These are phyloP conservation scores for Xyrichtys novacula DNA, from an alignment of 2,797 vertebrate genomes.

Conservation along the genomic window DNA sequence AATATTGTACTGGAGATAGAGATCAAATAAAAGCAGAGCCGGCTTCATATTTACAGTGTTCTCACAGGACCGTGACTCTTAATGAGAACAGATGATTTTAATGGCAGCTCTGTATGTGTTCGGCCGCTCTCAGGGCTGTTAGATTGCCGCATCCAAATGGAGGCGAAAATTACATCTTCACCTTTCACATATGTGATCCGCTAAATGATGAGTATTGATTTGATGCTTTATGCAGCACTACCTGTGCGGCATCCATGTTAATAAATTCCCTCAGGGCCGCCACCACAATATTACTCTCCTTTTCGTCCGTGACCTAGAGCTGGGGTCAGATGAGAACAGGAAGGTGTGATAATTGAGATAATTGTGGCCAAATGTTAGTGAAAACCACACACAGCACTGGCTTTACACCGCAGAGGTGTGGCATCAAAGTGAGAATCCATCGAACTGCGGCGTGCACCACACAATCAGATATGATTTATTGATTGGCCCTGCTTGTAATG, in stretches of 20 bases:
- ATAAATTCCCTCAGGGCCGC: conserved; percentile 52
- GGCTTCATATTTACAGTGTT: conserved; percentile 54
- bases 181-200: conserved; percentile 63
- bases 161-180: conserved; percentile 66
- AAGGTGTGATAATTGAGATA: conserved; percentile 65
- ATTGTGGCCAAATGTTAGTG: conserved; percentile 59
- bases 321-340: conserved; percentile 43
- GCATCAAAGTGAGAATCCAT: conserved; percentile 38
- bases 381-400: conserved; percentile 60
- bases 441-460: conserved; percentile 28
- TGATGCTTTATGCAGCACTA: conserved; percentile 44
- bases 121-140: conserved; percentile 50
- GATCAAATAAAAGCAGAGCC: conserved; percentile 52
- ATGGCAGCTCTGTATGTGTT: conserved; percentile 44
- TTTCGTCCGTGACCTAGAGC: conserved; percentile 32
- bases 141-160: conserved; percentile 49
- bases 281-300: conserved; percentile 29
- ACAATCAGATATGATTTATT: conserved; percentile 77
- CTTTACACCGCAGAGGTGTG: conserved; percentile 27
- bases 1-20: conserved; percentile 9
- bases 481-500: conserved; percentile 71
- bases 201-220: conserved; percentile 74
- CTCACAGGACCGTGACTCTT: conserved; percentile 46
- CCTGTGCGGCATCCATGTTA: conserved; percentile 23
- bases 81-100: conserved; percentile 72